These are phyloP conservation scores for Ashinkailepas kermadecensis DNA, from an alignment of 2,888 invertebrate genomes.

Conservation along the genomic window DNA sequence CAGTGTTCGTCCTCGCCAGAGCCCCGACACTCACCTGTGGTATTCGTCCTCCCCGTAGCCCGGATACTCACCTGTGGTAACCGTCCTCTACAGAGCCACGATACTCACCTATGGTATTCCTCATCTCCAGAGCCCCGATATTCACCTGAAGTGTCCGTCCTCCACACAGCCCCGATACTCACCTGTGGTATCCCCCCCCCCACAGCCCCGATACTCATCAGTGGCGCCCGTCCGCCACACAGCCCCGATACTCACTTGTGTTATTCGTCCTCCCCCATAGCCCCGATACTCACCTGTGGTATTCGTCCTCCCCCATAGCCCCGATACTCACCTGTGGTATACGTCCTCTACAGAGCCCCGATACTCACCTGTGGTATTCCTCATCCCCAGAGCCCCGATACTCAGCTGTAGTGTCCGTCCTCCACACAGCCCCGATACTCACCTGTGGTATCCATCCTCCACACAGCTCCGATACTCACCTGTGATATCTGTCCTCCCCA, in stretches of 20 bases:
- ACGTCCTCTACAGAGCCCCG: no score
- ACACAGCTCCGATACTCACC: slow-evolving; percentile 32
- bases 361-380: slow-evolving; percentile 31
- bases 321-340: neutral
- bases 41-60: no score
- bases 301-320: no score
- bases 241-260: slow-evolving; percentile 23
- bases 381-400: slow-evolving; percentile 36
- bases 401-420: neutral
- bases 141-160: neutral
- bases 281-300: no score
- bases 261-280: slow-evolving; percentile 34
- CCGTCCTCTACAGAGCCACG: neutral
- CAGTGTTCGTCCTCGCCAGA: no score
- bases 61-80: neutral
- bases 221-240: neutral
- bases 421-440: no score
- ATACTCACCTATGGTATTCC: slow-evolving; percentile 31
- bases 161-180: neutral
- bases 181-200: slow-evolving; percentile 34
- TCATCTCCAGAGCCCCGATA: slow-evolving; percentile 33
- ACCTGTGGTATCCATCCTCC: slow-evolving; percentile 35
- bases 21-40: no score
- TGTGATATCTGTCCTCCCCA: neutral
- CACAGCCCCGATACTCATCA: slow-evolving; percentile 26